Conservation (phyloP, 2,113 vertebrate genomes). For the Petaurus breviceps region DNA sequence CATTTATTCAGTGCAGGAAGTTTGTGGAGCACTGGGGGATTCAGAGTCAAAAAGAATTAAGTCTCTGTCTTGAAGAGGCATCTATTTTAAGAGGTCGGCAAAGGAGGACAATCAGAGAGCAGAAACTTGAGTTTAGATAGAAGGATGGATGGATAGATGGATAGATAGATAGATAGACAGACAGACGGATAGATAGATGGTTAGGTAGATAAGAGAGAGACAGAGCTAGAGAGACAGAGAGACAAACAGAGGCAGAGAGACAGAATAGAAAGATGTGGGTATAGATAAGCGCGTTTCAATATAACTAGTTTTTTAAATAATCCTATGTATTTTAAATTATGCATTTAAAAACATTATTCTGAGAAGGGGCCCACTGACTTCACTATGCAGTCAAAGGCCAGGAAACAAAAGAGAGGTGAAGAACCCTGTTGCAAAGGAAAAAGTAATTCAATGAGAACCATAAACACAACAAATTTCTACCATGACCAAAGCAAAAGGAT, state of each 20-base stretch:
- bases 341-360: background rate
- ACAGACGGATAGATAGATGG: background rate
- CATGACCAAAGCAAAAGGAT: background rate
- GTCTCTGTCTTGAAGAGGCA: background rate
- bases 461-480: background rate
- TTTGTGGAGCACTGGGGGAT: background rate
- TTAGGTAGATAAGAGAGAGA: background rate
- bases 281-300: background rate
- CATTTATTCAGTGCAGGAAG: background rate
- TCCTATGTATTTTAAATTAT: background rate
- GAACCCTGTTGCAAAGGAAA: background rate
- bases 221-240: no score
- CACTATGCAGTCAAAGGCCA: background rate
- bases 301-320: background rate
- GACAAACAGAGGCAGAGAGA: no score
- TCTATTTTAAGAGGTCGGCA: background rate
- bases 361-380: background rate
- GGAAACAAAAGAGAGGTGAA: background rate
- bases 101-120: background rate
- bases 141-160: background rate
- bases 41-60: background rate
- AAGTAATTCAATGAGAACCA: slow-evolving; percentile 37
- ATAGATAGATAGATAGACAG: background rate
- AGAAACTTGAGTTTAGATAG: background rate
- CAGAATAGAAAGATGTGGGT: background rate